Base-by-base conservation (phyloP, 2,888 invertebrate genomes). In the Caradrina clavipalpis region DNA sequence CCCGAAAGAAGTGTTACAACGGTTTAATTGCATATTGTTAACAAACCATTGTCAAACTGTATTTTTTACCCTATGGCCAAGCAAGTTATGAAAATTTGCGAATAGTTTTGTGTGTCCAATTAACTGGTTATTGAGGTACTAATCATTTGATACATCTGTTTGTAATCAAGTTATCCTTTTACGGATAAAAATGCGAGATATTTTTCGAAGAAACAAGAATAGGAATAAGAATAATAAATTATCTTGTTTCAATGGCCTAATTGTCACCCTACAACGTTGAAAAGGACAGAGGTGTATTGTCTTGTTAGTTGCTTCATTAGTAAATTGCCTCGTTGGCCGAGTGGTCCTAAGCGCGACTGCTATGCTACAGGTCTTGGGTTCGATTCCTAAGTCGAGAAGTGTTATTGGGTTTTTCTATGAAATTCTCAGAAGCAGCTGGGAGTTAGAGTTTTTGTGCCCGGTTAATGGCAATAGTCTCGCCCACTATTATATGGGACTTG, bases 141-240 rank as follows among this genome's bases (percentile, higher is more conserved):
- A 76, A 79, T 80, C 72, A 76, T 79, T 69, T 50, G 19, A 0
- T 55, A 59, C 67, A 64, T 61, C 76, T 66, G 66, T 64, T 60
- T 60, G n/a, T 60, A 31, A 70, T 63, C 65, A 70, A 65, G 59
- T 60, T n/a, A 5, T 17, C 75, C 71, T 58, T 61, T 15, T 42
- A 78, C 2, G 59, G 31, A n/a, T n/a, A 63, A 22, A 51, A 42
- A 78, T 75, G 31, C 47, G 11, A 51, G 31, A 11, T 47, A 66
- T 66, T 78, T 31, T 22, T 10, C 49, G 17, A 65, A 65, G 61
- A 64, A 73, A 61, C 58, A 3, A 26, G 26, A 26, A 26, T 26
- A 26, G 4, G 26, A 26, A 61, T 54, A 3, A 26, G 26, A 26
- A 26, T 26, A 26, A 26, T 2, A 26, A 26, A 26, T 26, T 26